These are phyloP conservation scores for Lacerta agilis DNA, from an alignment of 2,797 vertebrate species.

Conservation along the genomic window DNA sequence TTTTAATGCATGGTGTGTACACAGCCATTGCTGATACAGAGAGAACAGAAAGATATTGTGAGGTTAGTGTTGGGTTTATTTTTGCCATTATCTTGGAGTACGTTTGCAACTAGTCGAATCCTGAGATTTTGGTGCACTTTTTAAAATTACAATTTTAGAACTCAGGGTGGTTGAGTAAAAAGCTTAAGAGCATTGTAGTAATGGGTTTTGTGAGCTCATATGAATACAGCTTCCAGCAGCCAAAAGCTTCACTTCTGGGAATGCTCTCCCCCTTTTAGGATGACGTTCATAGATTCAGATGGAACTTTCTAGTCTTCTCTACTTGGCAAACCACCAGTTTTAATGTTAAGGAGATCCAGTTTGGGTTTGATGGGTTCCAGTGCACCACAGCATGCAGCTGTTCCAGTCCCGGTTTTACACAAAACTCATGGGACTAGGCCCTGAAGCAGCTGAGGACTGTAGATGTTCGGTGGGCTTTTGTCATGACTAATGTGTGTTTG, in stretches of 20 bases:
- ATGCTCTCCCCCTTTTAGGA: neutral
- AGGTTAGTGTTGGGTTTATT: neutral
- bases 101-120: neutral
- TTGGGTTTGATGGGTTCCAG: too few species aligned
- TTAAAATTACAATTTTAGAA: neutral
- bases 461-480: too few species aligned
- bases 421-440: too few species aligned
- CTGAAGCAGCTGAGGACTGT: too few species aligned
- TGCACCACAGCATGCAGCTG: too few species aligned
- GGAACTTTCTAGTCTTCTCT: neutral
- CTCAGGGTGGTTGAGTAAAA: neutral
- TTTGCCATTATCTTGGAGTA: neutral
- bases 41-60: neutral
- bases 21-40: neutral
- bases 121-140: neutral
- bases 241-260: neutral
- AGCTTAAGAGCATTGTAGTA: neutral
- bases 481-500: too few species aligned
- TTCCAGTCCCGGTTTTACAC: too few species aligned
- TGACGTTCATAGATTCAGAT: neutral
- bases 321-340: neutral
- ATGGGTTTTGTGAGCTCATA: neutral
- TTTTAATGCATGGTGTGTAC: too few species aligned
- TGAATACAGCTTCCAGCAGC: neutral
- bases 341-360: too few species aligned